Evolutionary conservation across 1,140 invertebrate genomes (phyloP).

Genomic region (Elysia chlorotica): DNA sequence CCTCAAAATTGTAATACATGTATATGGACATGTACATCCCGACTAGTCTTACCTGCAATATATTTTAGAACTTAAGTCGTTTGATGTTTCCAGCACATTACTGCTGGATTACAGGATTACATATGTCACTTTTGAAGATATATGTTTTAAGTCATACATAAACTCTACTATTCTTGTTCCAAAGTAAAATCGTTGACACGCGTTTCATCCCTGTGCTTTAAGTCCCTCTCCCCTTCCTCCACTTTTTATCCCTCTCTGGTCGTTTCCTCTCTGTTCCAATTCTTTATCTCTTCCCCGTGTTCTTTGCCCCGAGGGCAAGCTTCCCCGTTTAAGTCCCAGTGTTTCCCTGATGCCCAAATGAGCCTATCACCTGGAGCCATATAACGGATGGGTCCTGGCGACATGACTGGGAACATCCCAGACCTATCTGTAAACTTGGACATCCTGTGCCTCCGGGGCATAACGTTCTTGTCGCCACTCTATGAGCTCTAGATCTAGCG

Average conservation of each 20-base stretch:
- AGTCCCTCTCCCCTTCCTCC: background rate
- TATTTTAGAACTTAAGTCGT: background rate
- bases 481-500: no score
- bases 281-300: background rate
- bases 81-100: no score
- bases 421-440: background rate
- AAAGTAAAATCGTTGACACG: background rate
- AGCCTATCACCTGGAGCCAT: background rate
- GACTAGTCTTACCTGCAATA: background rate
- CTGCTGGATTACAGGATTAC: no score
- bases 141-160: background rate
- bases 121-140: background rate
- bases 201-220: background rate
- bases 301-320: background rate
- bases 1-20: background rate
- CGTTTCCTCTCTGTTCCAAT: background rate
- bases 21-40: background rate
- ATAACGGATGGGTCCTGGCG: background rate
- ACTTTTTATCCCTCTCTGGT: background rate
- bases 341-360: background rate
- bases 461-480: no score
- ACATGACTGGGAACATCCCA: background rate
- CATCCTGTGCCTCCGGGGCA: no score
- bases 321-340: background rate
- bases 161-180: background rate